Evolutionary conservation across 2,113 vertebrate species (phyloP), one percentile per base, ranked within the genome.

Genomic region (Pelmatolapia mariae): DNA sequence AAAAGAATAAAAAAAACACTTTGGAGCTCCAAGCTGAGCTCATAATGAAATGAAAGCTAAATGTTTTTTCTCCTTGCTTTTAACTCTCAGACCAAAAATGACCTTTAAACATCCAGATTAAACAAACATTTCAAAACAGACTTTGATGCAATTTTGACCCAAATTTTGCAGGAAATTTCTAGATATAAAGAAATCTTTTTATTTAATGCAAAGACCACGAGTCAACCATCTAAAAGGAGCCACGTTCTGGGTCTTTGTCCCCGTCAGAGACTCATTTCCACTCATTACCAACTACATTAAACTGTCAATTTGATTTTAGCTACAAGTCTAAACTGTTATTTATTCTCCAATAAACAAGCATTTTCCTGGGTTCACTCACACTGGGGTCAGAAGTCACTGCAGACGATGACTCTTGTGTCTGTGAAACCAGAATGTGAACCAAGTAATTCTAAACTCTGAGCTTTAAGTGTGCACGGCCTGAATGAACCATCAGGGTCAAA

Each of bases 181-280:
- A 22, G 7, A 38, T 38, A 0, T 66, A 10, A 12, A n/a, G 18
- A 36, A 3, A n/a, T 61, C 8, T 1, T 61, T 61, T 61, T 10
- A 61, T 36, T 38, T 12, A n/a, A 38, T 7, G 11, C 61, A 0
- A n/a, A n/a, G 6, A 36, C 33, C 6, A 7, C 16, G 3, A 61
- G 57, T 31, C 15, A 0, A 2, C 10, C 18, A n/a, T 68, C 0
- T 68, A 38, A 5, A n/a, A 68, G 31, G 10, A 36, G 61, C 29
- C 18, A 0, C n/a, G 31, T 1, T n/a, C 29, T 63, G 59, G 2
- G 9, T 0, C 15, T 33, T 61, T 4, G 29, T 0, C 29, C 15
- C 57, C 1, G 0, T 19, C 15, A 19, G 5, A 19, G 59, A 33
- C 29, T 36, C 59, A 36, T 63, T 63, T 36, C 16, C 18, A 19